Evolutionary conservation across 2,888 invertebrate species (phyloP), one percentile per base, ranked within the genome.

Genomic region (Capitulum mitella): DNA sequence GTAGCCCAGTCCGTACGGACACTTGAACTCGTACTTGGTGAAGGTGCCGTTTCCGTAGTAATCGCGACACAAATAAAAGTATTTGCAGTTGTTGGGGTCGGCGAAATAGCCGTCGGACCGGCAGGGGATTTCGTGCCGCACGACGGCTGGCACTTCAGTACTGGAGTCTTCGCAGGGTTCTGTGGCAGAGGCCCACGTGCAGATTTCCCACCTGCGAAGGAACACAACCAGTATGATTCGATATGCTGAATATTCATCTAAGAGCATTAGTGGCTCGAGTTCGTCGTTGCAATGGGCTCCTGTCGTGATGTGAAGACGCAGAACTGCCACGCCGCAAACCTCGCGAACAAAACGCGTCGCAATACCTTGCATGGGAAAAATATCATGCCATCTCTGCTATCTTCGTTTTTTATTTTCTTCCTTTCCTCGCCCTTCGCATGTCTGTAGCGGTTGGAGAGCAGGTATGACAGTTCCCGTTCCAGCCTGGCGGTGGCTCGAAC

Each of bases 21-120:
- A 93, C 78, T 92, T 89, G 87, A 93, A 93, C 87, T 93, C 93
- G 86, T 92, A 93, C 0, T 92, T 91, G 0, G 90, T 89, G 81
- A 88, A 83, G 14, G 81, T 81, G 3, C 86, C 86, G 80, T 86
- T 85, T 6, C 85, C 84, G 29, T 83, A 40, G 82, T 83, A 81
- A 83, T 86, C 83, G 84, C 86, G 86, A 84, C 93, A 93, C 40
- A 93, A 92, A 85, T 92, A 93, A 89, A 93, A 93, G 92, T 92
- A 93, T 79, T 92, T 89, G 82, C 93, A 93, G 86, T 93, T 92
- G 84, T 92, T 91, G 0, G 92, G 92, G 85, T 93, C 93, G 0
- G 91, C 92, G 84, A 91, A 93, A 85, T 92, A 93, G 80, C 93
- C 93, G 82, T 89, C 88, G 77, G 88, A 87, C 0, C 92, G 91